Percentiles rank a stretch among this genome's conserved stretches.
phyloP scores from a whole-genome alignment of 2,113 vertebrate genomes.

The Dromaius novaehollandiae region DNA sequence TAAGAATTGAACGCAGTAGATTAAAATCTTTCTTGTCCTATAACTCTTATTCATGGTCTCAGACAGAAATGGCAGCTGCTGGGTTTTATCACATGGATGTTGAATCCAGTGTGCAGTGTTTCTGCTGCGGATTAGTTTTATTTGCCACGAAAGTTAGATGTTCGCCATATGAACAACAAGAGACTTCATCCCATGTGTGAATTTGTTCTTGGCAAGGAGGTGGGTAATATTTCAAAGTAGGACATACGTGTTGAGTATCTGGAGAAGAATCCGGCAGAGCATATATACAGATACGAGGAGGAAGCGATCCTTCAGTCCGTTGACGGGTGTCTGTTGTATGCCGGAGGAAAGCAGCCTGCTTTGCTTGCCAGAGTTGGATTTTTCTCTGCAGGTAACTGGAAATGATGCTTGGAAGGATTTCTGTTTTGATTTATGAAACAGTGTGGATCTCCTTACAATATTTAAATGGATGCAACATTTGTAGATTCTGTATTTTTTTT shows the following conservation, averaged over 20 bases:
- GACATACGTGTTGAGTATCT: neutral
- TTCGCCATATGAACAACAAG: neutral
- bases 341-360: neutral
- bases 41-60: neutral
- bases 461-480: neutral
- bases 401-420: neutral
- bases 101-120: neutral
- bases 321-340: neutral
- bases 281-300: neutral
- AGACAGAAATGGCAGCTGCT: slow-evolving; percentile 6
- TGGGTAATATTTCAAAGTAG: slow-evolving; percentile 1
- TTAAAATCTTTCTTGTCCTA: neutral
- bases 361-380: neutral
- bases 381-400: slow-evolving; percentile 26
- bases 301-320: neutral
- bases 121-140: slow-evolving; percentile 32
- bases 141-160: neutral
- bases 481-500: too few relatives aligned
- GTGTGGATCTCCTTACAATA: neutral
- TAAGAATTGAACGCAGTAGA: slow-evolving; percentile 17
- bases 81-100: neutral
- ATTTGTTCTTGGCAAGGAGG: slow-evolving; percentile 14
- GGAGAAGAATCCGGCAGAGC: neutral
- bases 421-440: neutral
- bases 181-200: neutral